A percentile compares a stretch with the other conserved stretches of the same genome.
Evolutionary conservation across 2,797 vertebrate genomes (phyloP).

Genomic region (Acrocephalus scirpaceus): DNA sequence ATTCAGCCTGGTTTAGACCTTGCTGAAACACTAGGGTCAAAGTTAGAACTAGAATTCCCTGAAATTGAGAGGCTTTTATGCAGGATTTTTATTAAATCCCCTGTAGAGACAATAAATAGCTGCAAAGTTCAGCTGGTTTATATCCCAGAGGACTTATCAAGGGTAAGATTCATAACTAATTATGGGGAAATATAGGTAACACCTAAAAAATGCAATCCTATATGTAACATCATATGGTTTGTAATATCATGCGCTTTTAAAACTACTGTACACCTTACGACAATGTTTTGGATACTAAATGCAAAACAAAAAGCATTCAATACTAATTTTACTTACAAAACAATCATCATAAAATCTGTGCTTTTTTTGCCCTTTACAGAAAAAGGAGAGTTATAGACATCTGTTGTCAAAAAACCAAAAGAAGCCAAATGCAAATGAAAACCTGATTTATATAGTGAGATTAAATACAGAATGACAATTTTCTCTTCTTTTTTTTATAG

Average conservation of each 20-base stretch:
- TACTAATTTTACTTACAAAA: background rate
- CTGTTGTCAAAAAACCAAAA: background rate
- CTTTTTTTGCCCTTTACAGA: background rate
- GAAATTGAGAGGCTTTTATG: background rate
- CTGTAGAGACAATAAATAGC: background rate
- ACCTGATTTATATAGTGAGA: fast-evolving
- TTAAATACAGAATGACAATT: background rate
- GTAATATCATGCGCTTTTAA: background rate
- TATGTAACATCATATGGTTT: background rate
- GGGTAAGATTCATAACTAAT: background rate
- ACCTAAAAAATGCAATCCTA: background rate
- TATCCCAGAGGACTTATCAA: background rate
- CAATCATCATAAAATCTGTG: background rate
- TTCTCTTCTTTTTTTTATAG: background rate
- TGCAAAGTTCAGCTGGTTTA: background rate
- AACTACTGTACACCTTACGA: background rate
- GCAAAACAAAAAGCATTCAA: background rate
- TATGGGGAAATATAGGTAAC: background rate
- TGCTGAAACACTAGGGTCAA: background rate
- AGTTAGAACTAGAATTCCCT: background rate
- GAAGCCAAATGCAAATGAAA: background rate
- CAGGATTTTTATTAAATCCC: background rate
- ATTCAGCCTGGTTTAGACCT: background rate
- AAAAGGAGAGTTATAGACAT: background rate
- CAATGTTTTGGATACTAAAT: background rate